These are phyloP conservation scores for Uropetala carovei DNA, from an alignment of 2,888 invertebrate species.

Conservation along the genomic window DNA sequence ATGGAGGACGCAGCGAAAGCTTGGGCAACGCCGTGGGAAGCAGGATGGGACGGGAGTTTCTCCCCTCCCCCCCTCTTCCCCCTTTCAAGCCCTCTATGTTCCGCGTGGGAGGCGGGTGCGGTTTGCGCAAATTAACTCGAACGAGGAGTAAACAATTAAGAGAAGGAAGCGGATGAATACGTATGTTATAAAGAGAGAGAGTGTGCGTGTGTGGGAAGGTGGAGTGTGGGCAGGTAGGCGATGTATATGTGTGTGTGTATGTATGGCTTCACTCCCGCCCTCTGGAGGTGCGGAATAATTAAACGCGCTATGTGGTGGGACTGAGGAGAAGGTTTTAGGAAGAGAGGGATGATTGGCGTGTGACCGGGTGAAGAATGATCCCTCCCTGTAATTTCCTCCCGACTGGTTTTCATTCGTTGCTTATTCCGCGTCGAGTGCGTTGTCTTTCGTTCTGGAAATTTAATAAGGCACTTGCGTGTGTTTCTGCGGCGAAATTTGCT, in stretches of 20 bases:
- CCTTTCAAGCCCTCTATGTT: neutral
- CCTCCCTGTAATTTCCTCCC: neutral
- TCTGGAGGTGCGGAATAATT: conserved; percentile 12
- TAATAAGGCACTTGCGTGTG: neutral
- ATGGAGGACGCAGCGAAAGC: neutral
- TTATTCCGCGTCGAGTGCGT: neutral
- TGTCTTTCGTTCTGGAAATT: neutral
- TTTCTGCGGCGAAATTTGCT: neutral
- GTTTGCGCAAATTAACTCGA: conserved; percentile 25
- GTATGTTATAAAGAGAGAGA: no score
- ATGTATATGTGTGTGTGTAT: neutral
- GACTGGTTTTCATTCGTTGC: neutral
- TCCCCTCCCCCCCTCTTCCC: no score
- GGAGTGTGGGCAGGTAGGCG: neutral
- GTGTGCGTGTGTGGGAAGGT: neutral
- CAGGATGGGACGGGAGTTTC: neutral
- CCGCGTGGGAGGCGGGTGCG: neutral
- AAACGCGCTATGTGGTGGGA: neutral
- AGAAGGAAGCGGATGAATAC: neutral
- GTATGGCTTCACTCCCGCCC: neutral
- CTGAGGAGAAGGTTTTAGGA: neutral
- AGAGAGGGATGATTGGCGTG: neutral
- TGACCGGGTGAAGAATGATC: neutral
- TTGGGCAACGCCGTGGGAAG: neutral
- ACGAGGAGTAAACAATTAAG: conserved; percentile 22